phyloP scores from a whole-genome alignment of 2,113 vertebrate genomes.

The Ptilonorhynchus violaceus region DNA sequence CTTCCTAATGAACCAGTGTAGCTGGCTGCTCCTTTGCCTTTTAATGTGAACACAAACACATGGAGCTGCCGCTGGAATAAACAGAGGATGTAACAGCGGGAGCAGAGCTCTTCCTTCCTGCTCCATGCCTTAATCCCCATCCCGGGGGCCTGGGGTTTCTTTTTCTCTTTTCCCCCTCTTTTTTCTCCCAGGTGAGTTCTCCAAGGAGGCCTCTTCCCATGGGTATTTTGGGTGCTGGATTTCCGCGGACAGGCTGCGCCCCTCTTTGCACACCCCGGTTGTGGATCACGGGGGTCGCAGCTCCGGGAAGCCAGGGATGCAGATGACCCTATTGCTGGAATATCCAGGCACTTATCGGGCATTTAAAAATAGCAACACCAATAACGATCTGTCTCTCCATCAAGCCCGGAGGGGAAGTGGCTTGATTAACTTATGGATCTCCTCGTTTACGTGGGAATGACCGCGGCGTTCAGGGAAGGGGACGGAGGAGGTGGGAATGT shows the following conservation, averaged over 20 bases:
- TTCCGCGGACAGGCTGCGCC: not conserved
- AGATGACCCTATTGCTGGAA: not conserved
- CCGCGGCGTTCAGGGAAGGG: not conserved
- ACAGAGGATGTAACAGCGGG: not conserved
- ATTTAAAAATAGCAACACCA: conserved; percentile 25
- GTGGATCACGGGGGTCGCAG: fast-evolving
- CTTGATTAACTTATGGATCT: conserved; percentile 24
- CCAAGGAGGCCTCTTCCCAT: not conserved
- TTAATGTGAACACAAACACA: not conserved
- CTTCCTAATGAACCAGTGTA: not conserved
- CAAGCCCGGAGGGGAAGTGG: not conserved
- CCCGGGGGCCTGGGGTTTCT: not conserved
- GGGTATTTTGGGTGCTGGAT: not conserved
- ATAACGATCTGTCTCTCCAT: not conserved
- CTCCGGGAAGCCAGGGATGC: not conserved
- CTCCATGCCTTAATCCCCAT: fast-evolving
- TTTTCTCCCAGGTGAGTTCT: not conserved
- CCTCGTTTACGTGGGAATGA: not conserved
- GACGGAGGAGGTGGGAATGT: not conserved
- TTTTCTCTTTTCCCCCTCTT: not conserved
- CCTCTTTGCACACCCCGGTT: fast-evolving
- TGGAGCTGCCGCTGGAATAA: not conserved
- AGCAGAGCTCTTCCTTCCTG: not conserved
- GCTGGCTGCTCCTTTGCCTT: not conserved
- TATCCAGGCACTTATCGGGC: not conserved